A percentile compares a stretch with the other conserved stretches of the same genome.
Evolutionary conservation across 2,888 invertebrate genomes (phyloP).

Genomic region (Onchidella celtica): DNA sequence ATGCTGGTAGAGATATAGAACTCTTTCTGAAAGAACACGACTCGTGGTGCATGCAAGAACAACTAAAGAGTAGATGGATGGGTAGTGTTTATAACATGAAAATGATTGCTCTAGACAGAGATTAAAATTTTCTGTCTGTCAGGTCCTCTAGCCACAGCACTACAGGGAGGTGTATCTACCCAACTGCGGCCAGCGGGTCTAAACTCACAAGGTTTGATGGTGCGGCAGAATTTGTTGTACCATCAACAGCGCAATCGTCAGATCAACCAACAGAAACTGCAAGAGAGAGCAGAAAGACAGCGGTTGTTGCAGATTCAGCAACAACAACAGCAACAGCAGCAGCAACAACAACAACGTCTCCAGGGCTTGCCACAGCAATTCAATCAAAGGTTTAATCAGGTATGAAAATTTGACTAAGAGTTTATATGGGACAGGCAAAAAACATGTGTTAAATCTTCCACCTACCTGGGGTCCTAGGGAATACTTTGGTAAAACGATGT

Average conservation of each 20-base stretch:
- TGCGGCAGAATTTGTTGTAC: conserved; percentile 76
- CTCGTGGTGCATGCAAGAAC: too few species aligned
- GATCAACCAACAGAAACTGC: conserved; percentile 75
- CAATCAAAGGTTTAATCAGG: conserved; percentile 61
- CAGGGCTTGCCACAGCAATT: conserved; percentile 59
- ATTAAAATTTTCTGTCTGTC: too few species aligned
- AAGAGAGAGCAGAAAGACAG: conserved; percentile 62
- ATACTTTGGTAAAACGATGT: too few species aligned
- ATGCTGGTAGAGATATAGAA: too few species aligned
- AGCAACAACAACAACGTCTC: conserved; percentile 60
- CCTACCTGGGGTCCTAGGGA: too few species aligned
- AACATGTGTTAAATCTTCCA: too few species aligned
- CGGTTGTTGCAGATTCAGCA: conserved; percentile 55
- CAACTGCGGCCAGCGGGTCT: conserved; percentile 58
- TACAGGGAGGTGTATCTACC: conserved; percentile 54
- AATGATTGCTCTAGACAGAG: too few species aligned
- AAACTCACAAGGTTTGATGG: conserved; percentile 68
- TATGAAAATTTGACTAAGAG: conserved; percentile 34
- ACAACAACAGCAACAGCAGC: conserved; percentile 60
- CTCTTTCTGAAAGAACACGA: too few species aligned
- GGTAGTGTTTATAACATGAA: too few species aligned
- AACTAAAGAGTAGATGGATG: too few species aligned
- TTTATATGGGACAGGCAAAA: too few species aligned
- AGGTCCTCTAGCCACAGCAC: conserved; percentile 64
- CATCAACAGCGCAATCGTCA: conserved; percentile 80